Percentiles rank a stretch among this genome's conserved stretches.
Evolutionary conservation across 2,113 vertebrate genomes (phyloP).

Genomic region (Otis tarda): DNA sequence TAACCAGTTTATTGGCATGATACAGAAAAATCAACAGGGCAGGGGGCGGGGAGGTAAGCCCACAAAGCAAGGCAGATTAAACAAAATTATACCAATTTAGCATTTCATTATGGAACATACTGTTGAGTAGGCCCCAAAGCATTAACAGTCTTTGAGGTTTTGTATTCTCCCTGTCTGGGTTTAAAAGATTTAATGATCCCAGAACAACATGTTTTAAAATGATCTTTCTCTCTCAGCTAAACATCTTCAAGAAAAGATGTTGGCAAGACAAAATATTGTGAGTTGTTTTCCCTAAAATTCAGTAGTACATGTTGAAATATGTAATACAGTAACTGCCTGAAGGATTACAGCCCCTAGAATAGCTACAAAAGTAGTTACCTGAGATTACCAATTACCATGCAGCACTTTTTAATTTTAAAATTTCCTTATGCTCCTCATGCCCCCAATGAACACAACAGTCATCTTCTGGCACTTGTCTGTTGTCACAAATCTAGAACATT

Average conservation of each 20-base stretch:
- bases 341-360: not conserved
- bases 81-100: not conserved
- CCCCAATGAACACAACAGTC: not conserved
- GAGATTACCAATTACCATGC: accelerated
- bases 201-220: not conserved
- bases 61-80: not conserved
- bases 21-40: not conserved
- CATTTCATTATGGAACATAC: not conserved
- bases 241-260: not conserved
- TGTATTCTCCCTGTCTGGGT: not conserved
- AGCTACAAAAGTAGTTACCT: not conserved
- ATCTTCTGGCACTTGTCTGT: not conserved
- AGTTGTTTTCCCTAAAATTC: not conserved
- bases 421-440: not conserved
- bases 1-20: not conserved
- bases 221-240: not conserved
- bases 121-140: not conserved
- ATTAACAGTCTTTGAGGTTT: constrained; percentile 2
- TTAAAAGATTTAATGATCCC: not conserved
- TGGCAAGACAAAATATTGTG: not conserved
- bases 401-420: not conserved
- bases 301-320: not conserved
- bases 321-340: not conserved
- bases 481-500: not conserved
- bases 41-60: accelerated